Percentiles rank a stretch among this genome's conserved stretches.
Evolutionary conservation across 2,797 vertebrate species (phyloP).

Genomic region (Sebastes cheni): DNA sequence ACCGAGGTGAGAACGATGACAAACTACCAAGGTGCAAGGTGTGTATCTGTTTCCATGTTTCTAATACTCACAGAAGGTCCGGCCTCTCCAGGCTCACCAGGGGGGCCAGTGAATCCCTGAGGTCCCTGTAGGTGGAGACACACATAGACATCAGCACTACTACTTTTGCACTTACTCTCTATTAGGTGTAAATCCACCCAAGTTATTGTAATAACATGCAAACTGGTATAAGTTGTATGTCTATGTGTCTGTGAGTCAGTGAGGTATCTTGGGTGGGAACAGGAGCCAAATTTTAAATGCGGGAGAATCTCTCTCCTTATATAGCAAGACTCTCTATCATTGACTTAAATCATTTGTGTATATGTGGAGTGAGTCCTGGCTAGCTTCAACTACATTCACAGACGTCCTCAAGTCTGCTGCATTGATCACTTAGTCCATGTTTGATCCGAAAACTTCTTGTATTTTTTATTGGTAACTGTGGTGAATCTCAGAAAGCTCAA

Average conservation of each 20-base stretch:
- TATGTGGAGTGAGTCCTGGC: background rate
- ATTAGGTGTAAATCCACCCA: background rate
- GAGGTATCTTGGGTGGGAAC: background rate
- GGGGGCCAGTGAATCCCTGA: conserved; percentile 96
- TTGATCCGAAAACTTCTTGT: background rate
- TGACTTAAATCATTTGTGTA: background rate
- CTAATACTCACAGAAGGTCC: conserved; percentile 90
- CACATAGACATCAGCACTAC: conserved; percentile 11
- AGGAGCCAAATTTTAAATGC: background rate
- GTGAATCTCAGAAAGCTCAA: background rate
- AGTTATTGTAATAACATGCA: background rate
- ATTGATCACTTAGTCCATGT: too few species aligned
- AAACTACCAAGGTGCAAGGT: background rate
- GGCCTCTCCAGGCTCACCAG: conserved; percentile 95
- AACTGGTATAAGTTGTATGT: background rate
- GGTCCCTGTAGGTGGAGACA: conserved; percentile 86
- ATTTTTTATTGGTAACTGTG: background rate
- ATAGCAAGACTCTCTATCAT: background rate
- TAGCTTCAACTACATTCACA: background rate
- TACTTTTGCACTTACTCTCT: background rate
- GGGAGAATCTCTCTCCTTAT: background rate
- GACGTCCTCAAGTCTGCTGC: background rate
- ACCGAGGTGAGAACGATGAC: conserved; percentile 10
- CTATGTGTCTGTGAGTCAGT: background rate
- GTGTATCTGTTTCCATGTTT: background rate